Evolutionary conservation across 2,888 invertebrate species (phyloP), one percentile per base, ranked within the genome.

Genomic region (Drosophila crucigera): DNA sequence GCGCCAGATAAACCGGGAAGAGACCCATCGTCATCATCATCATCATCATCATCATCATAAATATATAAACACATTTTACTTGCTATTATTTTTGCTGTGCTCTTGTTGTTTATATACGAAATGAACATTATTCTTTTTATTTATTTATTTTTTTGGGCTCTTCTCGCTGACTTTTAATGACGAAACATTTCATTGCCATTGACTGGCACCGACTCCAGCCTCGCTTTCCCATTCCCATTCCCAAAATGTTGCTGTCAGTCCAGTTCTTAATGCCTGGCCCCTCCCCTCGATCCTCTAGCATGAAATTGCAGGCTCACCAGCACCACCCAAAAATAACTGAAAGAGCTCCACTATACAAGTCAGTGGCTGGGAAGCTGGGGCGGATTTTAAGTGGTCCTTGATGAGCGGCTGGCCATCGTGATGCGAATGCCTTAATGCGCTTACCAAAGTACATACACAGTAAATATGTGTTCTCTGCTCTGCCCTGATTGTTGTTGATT

Each of bases 351-450:
- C 47, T 59, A 59, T 28, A 54, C 58, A 49, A 49, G 54, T 54
- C 63, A 22, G 55, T 33, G 35, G 58, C 7, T 66, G 68, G 66
- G 64, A 47, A 65, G 59, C 74, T 83, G 73, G 64, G 68, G 68
- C 75, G 83, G 80, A 69, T 76, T 83, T 86, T 85, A 85, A 88
- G 85, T 85, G 86, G 80, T 89, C 74, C 86, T 80, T 86, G 86
- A 86, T 85, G 89, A 85, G 85, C 89, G 84, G 80, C 80, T 78
- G 84, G 60, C 49, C 76, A 70, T 19, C 76, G 56, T 68, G 64
- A 65, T 52, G 68, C 47, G 69, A 80, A 80, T 74, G 71, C 67
- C 68, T 69, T 84, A 89, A 89, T 85, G 86, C 85, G 86, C 89
- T 84, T 76, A 82, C 76, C 68, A 70, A 65, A 72, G 77, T 56